Percentiles rank a stretch among this genome's conserved stretches.
Conservation (phyloP, 2,888 invertebrate genomes). For the Aspidiotus rigidus region DNA sequence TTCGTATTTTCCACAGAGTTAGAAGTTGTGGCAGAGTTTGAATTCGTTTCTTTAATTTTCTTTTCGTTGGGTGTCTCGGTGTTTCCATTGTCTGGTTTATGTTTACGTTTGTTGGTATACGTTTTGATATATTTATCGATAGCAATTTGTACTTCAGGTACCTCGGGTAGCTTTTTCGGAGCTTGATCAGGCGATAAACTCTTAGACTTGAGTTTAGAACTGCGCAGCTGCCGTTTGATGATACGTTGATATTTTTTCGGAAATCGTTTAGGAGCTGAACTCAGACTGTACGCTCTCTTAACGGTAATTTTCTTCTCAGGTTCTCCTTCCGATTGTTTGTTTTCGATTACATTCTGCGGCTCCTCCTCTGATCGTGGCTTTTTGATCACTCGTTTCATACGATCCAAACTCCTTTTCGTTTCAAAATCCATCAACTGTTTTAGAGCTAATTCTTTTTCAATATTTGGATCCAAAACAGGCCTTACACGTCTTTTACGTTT, state of each 20-base stretch:
- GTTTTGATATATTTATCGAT: conserved; percentile 34
- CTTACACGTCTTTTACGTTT: conserved; percentile 32
- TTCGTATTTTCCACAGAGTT: neutral
- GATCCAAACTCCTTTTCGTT: conserved; percentile 26
- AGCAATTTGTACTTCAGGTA: conserved; percentile 38
- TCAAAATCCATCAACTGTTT: conserved; percentile 51
- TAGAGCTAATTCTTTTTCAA: conserved; percentile 50
- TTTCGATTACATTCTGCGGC: neutral
- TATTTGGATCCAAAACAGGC: conserved; percentile 43
- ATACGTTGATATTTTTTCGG: conserved; percentile 32
- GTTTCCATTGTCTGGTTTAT: conserved; percentile 21
- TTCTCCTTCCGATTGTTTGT: neutral
- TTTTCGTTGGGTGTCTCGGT: conserved; percentile 19
- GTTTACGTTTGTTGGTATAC: conserved; percentile 32
- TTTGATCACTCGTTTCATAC: neutral
- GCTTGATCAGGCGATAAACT: conserved; percentile 8
- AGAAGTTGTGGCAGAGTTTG: neutral
- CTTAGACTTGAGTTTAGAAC: conserved; percentile 20
- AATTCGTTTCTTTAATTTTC: conserved; percentile 5
- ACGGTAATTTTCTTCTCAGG: conserved; percentile 4
- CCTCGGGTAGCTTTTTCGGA: conserved; percentile 29
- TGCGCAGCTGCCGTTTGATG: conserved; percentile 28
- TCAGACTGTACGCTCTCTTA: neutral
- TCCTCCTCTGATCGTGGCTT: conserved; percentile 16
- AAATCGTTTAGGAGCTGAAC: conserved; percentile 28